phyloP scores from a whole-genome alignment of 2,888 invertebrate genomes.

The Empis stercorea region DNA sequence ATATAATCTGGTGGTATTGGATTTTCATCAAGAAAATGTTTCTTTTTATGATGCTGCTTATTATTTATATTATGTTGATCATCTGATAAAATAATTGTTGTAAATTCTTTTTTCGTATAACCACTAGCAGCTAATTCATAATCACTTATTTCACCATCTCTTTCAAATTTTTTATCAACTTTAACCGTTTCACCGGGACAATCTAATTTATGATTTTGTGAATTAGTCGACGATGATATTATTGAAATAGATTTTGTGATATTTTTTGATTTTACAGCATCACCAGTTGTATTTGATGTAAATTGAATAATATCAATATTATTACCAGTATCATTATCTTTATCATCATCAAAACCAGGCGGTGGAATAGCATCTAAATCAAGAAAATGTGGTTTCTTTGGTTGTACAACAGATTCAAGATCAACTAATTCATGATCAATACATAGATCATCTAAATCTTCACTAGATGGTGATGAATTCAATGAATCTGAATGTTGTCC shows the following conservation, averaged over 20 bases:
- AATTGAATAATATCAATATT: background rate
- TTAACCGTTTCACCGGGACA: conserved; percentile 29
- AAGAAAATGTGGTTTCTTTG: conserved; percentile 46
- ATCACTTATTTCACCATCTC: conserved; percentile 35
- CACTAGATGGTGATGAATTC: conserved; percentile 13
- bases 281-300: background rate
- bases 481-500: background rate
- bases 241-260: background rate
- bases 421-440: conserved; percentile 17
- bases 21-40: conserved; percentile 36
- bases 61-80: background rate
- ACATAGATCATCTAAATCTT: conserved; percentile 15
- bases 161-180: conserved; percentile 34
- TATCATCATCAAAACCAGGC: conserved; percentile 36
- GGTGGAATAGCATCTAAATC: conserved; percentile 49
- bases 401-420: conserved; percentile 25
- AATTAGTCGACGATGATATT: background rate
- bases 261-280: background rate
- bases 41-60: conserved; percentile 16
- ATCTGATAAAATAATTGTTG: conserved; percentile 10
- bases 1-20: conserved; percentile 36
- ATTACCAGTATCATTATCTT: conserved; percentile 16
- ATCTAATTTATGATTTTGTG: background rate
- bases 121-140: conserved; percentile 35
- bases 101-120: conserved; percentile 34